Base-by-base conservation (phyloP, 2,888 invertebrate genomes). In the Coronaproctus castanopsis region DNA sequence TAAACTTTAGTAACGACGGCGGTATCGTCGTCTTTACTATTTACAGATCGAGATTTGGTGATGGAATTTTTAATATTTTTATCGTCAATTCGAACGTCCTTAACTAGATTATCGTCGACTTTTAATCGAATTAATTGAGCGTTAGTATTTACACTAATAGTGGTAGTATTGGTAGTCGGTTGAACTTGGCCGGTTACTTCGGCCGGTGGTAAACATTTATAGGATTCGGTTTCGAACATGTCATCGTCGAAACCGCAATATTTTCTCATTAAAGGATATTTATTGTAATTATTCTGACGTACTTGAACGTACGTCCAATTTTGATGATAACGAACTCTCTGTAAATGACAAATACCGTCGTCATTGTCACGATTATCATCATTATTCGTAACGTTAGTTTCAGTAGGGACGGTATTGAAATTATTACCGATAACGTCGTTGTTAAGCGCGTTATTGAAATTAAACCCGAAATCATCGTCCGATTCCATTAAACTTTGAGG, bases 401-500 rank as follows among this genome's bases (percentile, higher is more conserved):
- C n/a, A n/a, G n/a, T n/a, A n/a, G n/a, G n/a, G n/a, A n/a, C n/a
- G n/a, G n/a, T n/a, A n/a, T n/a, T n/a, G n/a, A n/a, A n/a, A n/a
- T n/a, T n/a, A n/a, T n/a, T n/a, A n/a, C n/a, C n/a, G n/a, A n/a
- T n/a, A n/a, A n/a, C n/a, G n/a, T n/a, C n/a, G n/a, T n/a, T n/a
- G n/a, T n/a, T n/a, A n/a, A n/a, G n/a, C n/a, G n/a, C n/a, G n/a
- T n/a, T n/a, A n/a, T n/a, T n/a, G n/a, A n/a, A n/a, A n/a, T n/a
- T n/a, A n/a, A n/a, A n/a, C n/a, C n/a, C n/a, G 21, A 24, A 57
- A 22, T 57, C 61, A n/a, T 57, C 57, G 23, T 61, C 57, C 55
- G 61, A 61, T 19, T 50, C 58, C 21, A 53, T 53, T 24, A 67
- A 68, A 57, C 67, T 69, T 58, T 68, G 69, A 0, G 72, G 72